phyloP scores from a whole-genome alignment of 1,140 invertebrate species.

The Polyergus mexicanus region DNA sequence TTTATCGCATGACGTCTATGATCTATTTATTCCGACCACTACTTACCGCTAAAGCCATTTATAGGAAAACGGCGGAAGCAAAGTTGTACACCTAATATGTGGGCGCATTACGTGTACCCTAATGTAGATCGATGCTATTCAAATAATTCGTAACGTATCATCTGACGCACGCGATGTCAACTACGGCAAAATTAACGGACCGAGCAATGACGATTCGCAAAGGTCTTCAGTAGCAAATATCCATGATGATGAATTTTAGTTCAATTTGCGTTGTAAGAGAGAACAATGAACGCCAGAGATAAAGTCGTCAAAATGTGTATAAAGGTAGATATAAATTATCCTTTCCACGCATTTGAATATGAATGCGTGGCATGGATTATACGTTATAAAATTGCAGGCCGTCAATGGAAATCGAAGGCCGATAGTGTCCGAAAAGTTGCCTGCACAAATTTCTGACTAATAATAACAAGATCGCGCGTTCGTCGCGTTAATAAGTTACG shows the following conservation, averaged over 20 bases:
- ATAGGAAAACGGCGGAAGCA: too few relatives aligned
- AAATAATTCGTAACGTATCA: conserved; percentile 47
- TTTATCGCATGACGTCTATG: too few relatives aligned
- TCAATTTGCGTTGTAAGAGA: conserved; percentile 22
- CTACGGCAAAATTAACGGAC: conserved; percentile 57
- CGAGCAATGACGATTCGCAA: conserved; percentile 42
- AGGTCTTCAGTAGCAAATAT: conserved; percentile 53
- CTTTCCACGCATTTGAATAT: conserved; percentile 31
- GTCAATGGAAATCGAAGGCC: conserved; percentile 15
- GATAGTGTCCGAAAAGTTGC: not conserved
- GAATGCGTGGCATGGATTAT: conserved; percentile 19
- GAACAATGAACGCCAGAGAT: conserved; percentile 63
- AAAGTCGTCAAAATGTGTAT: conserved; percentile 35
- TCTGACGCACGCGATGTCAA: conserved; percentile 36
- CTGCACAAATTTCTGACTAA: conserved; percentile 28
- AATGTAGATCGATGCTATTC: conserved; percentile 37
- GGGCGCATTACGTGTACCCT: conserved; percentile 23
- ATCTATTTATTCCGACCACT: too few relatives aligned
- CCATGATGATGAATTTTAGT: conserved; percentile 69
- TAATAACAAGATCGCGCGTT: not conserved
- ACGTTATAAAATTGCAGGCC: conserved; percentile 34
- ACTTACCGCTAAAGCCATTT: too few relatives aligned
- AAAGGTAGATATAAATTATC: conserved; percentile 57
- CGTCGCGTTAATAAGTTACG: conserved; percentile 37
- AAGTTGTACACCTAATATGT: too few relatives aligned